Base-by-base conservation (phyloP, 2,888 invertebrate genomes). In the Apoda limacodes region DNA sequence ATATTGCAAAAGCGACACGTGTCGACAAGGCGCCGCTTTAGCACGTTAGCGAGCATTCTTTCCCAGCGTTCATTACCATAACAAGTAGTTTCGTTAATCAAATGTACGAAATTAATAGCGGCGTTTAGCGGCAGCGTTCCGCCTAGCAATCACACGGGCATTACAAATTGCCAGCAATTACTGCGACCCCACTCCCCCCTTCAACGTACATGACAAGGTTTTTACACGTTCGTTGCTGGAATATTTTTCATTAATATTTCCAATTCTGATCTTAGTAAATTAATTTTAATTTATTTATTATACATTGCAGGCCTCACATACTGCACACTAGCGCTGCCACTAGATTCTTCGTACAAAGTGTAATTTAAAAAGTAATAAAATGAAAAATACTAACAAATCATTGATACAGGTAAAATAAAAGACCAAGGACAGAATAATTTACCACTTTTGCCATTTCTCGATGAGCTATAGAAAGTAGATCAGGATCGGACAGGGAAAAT, bases 61-160 rank as follows among this genome's bases (percentile, higher is more conserved):
- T 72, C 58, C 59, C 55, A 58, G 62, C 67, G 65, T 72, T 74
- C 74, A 78, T 80, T 78, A 72, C 54, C 74, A 78, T 78, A 80
- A 78, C 75, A 76, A 76, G 75, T 75, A 76, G 74, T 78, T 78
- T 70, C 75, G 76, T 78, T 78, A 76, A 80, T 78, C 76, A 80
- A 80, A 80, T 78, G 75, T 75, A 78, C 74, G 67, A 76, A 78
- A 78, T 78, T 78, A 80, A 80, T 76, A 68, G 78, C 66, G 61
- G 62, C 74, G 76, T 74, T 78, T 78, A 76, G 71, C 71, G 62
- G 55, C 65, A 58, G 62, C 71, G 72, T 72, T 67, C 65, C 71
- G 60, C 66, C 64, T 62, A 62, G 70, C 74, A 76, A 76, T 76
- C 78, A 69, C 71, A 70, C 61, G 68, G 66, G 65, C 66, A 72